Conservation (phyloP, 2,797 vertebrate species). For the Pygocentrus nattereri region DNA sequence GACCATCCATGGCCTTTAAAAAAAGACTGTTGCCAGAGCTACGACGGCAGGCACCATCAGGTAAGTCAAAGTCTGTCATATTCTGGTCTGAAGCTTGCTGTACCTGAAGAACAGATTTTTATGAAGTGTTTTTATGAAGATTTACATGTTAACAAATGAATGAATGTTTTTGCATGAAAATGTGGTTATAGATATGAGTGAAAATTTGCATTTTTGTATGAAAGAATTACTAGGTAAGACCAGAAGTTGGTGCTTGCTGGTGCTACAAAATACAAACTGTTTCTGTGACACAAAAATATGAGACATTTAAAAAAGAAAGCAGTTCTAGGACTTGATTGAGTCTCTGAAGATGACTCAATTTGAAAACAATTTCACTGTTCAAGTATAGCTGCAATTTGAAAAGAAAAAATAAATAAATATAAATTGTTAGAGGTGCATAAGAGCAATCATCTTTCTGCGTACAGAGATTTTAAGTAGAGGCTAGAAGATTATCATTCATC, state of each 20-base stretch:
- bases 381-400: background rate
- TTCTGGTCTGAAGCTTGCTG: conserved; percentile 69
- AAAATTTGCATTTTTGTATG: too few species aligned
- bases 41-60: conserved; percentile 58
- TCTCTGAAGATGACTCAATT: background rate
- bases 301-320: background rate
- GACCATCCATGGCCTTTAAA: conserved; percentile 75
- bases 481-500: background rate
- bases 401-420: background rate
- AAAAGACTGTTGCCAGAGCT: conserved; percentile 70
- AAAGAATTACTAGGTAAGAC: too few species aligned
- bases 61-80: conserved; percentile 69
- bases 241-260: background rate
- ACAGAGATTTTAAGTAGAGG: background rate
- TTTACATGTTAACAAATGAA: too few species aligned
- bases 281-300: background rate
- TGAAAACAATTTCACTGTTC: background rate
- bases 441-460: background rate
- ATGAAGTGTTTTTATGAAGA: too few species aligned
- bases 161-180: too few species aligned
- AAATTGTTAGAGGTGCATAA: background rate
- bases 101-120: conserved; percentile 63
- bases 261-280: background rate
- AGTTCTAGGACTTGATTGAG: background rate
- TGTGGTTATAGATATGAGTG: too few species aligned